phyloP scores from a whole-genome alignment of 2,888 invertebrate genomes.

The Cantharis lateralis region DNA sequence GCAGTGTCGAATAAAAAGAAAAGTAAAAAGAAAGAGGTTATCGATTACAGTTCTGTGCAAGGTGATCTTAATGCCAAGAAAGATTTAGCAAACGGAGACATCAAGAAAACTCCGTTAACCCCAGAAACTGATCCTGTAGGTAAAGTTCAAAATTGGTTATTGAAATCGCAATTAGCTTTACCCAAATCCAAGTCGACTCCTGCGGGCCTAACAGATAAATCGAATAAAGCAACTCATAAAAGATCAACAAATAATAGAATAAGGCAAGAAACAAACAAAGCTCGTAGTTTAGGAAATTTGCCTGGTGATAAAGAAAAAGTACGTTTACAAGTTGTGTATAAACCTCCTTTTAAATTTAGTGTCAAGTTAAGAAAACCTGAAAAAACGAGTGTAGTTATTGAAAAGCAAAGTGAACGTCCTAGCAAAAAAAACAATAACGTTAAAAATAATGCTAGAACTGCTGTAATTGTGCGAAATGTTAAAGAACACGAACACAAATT shows the following conservation, averaged over 20 bases:
- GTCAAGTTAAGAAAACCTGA: conserved; percentile 76
- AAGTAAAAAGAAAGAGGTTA: conserved; percentile 70
- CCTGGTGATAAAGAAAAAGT: conserved; percentile 67
- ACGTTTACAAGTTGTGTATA: conserved; percentile 82
- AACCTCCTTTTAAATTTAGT: conserved; percentile 86
- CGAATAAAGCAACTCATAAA: conserved; percentile 62
- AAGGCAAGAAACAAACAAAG: conserved; percentile 63
- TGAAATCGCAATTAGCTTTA: conserved; percentile 72
- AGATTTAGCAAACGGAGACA: conserved; percentile 52
- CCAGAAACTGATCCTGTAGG: conserved; percentile 64
- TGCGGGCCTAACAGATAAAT: conserved; percentile 66
- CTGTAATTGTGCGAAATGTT: conserved; percentile 57
- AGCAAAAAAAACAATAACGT: conserved; percentile 36
- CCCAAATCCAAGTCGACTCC: conserved; percentile 87
- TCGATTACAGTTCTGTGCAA: conserved; percentile 76
- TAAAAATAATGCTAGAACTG: conserved; percentile 52
- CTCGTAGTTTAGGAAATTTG: conserved; percentile 70
- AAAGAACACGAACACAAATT: conserved; percentile 39
- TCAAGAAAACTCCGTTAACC: conserved; percentile 55
- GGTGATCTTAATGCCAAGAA: conserved; percentile 63
- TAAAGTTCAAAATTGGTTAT: conserved; percentile 85
- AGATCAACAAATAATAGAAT: conserved; percentile 55
- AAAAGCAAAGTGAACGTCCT: conserved; percentile 59
- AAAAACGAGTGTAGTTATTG: conserved; percentile 66
- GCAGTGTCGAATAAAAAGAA: conserved; percentile 63